Base-by-base conservation (phyloP, 2,113 vertebrate species). In the Cololabis saira region DNA sequence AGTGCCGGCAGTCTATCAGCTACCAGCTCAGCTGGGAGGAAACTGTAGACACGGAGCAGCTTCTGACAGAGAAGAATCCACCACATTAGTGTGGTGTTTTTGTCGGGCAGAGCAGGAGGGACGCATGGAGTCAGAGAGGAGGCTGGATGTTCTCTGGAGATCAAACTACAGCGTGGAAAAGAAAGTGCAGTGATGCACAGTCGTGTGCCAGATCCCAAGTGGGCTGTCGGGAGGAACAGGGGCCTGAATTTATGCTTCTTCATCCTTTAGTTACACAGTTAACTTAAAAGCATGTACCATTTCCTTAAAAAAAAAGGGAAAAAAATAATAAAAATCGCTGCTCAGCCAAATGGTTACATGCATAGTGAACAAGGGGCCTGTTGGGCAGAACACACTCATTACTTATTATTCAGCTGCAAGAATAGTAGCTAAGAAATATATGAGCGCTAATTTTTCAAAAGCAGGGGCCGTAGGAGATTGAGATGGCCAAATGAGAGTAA, bases 391-490 rank as follows among this genome's bases (percentile, higher is more conserved):
- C 62, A 65, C 43, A 66, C 71, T 72, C 70, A 19, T 14, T 27
- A 76, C 83, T 79, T 90, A 84, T 87, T 76, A 89, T 89, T 83
- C 61, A 89, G 72, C 50, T 67, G 10, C 33, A 37, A 37, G 10
- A 7, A 37, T 37, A 27, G 33, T 11, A 37, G 1, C 33, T 11
- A 37, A 37, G 33, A 37, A 37, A 9, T 7, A 9, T 11, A 37
- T 37, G 33, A 37, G 33, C 33, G 9, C 53, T 61, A 48, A 87
- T 82, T 71, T 83, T 82, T 84, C 63, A 83, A 82, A 89, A 37
- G 60, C 65, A 45, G 48, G 17, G 71, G 76, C 80, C 44, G 49
- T 3, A 69, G 83, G 84, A 89, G 71, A 85, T 30, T 48, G 61
- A 71, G 67, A 61, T 80, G 61, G 73, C 66, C 55, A 67, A 61